Conservation (phyloP, 2,797 vertebrate genomes). For the Melanotaenia maccullochi region DNA sequence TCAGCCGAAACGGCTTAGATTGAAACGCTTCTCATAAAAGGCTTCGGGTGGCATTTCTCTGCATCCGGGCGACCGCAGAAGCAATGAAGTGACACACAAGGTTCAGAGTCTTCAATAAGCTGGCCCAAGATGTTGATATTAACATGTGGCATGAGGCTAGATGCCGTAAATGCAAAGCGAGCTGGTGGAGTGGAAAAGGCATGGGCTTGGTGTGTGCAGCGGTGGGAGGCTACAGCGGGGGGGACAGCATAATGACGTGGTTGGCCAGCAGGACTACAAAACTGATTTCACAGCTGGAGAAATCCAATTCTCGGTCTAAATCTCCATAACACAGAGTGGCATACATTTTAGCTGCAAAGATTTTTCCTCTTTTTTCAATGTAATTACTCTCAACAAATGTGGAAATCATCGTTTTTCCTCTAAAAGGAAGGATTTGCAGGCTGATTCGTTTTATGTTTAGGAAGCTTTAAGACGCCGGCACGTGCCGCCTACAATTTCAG, state of each 20-base stretch:
- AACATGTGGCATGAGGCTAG: slow-evolving; percentile 39
- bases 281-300: slow-evolving; percentile 81
- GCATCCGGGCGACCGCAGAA: slow-evolving; percentile 45
- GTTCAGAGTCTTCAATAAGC: slow-evolving; percentile 25
- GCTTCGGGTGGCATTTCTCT: slow-evolving; percentile 35
- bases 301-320: slow-evolving; percentile 81
- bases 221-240: slow-evolving; percentile 43
- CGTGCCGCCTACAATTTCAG: slow-evolving; percentile 27
- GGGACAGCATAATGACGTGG: slow-evolving; percentile 63
- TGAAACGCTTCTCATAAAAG: slow-evolving; percentile 29
- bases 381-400: slow-evolving; percentile 71
- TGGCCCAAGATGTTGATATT: slow-evolving; percentile 39
- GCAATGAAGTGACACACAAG: slow-evolving; percentile 42
- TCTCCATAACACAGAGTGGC: slow-evolving; percentile 75
- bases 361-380: slow-evolving; percentile 60
- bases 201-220: slow-evolving; percentile 45
- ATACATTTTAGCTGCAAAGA: slow-evolving; percentile 73
- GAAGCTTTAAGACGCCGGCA: slow-evolving; percentile 28
- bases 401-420: slow-evolving; percentile 42
- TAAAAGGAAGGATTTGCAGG: slow-evolving; percentile 40
- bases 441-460: slow-evolving; percentile 22
- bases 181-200: slow-evolving; percentile 42
- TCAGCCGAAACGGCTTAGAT: slow-evolving; percentile 26
- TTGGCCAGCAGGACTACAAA: slow-evolving; percentile 76
- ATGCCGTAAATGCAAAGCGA: slow-evolving; percentile 48